A percentile compares a stretch with the other conserved stretches of the same genome.
phyloP scores from a whole-genome alignment of 2,113 vertebrate species.

The Tragelaphus buxtoni region DNA sequence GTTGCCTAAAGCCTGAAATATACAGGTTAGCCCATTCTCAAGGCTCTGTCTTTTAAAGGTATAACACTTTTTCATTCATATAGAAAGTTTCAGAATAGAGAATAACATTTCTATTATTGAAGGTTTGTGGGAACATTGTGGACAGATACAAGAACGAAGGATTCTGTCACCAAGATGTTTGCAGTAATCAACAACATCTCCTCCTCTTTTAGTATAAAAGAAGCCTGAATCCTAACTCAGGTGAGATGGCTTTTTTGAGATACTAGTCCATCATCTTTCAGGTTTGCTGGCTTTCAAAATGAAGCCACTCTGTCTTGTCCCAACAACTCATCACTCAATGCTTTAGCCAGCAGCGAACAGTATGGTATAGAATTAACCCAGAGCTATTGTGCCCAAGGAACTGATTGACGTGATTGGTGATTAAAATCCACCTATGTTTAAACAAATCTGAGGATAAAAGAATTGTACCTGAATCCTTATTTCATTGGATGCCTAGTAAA shows the following conservation, averaged over 20 bases:
- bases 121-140: not conserved
- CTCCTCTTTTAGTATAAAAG: not conserved
- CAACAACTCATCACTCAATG: not conserved
- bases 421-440: constrained; percentile 15
- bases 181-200: not conserved
- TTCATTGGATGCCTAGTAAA: not conserved
- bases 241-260: not conserved
- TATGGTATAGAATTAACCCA: not conserved
- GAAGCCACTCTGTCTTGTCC: not conserved
- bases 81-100: not conserved
- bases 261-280: not conserved
- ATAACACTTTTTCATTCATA: not conserved
- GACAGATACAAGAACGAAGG: not conserved
- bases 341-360: not conserved
- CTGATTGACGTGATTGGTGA: not conserved
- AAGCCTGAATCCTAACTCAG: not conserved
- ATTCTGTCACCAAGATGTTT: not conserved
- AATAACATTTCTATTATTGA: not conserved
- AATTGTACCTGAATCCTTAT: not conserved
- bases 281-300: not conserved
- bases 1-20: not conserved
- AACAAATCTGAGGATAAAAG: not conserved
- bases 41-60: not conserved
- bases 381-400: not conserved
- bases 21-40: not conserved